Base-by-base conservation (phyloP, 2,113 vertebrate species). In the Dicrurus megarhynchus region DNA sequence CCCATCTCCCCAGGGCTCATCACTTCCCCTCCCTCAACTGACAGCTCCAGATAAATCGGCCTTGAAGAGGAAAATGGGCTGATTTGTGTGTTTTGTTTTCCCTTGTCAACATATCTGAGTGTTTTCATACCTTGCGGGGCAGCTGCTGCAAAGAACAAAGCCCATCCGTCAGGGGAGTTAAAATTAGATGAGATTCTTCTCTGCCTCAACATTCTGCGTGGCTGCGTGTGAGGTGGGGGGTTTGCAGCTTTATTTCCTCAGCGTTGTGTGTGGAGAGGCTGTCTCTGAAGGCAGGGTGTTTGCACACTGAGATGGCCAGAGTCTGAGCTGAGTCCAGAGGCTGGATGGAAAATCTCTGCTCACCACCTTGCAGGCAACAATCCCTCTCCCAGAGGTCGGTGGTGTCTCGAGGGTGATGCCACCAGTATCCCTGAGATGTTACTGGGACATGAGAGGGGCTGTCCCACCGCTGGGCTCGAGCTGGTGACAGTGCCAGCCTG, bases 61-160 rank as follows among this genome's bases (percentile, higher is more conserved):
- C 89, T 87, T 95, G 95, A 95, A 89, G 87, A 93, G 89, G 89
- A 94, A 94, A 96, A 93, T 57, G 63, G 89, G 89, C 87, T 89
- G 89, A 94, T 96, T 89, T 82, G 65, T 84, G 91, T 60, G 77
- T 82, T 96, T 96, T 93, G 82, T 96, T 95, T 97, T 75, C 74
- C 84, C 57, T 79, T 37, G 53, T 91, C 95, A 96, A 90, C 93
- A 94, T 49, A 81, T 78, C 93, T 22, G 74, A 78, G 74, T 95
- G 95, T 91, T 96, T 92, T 91, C 95, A 61, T 94, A 84, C 93
- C 95, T 96, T 76, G 67, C 27, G 10, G 95, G 90, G 90, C 94
- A 96, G 94, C 92, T 94, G 92, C 79, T 85, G 87, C 78, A 84
- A 73, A 87, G 93, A 96, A 96, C 93, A 96, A 96, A 92, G 91